Evolutionary conservation across 2,113 vertebrate species (phyloP).

Genomic region (Erinaceus europaeus): DNA sequence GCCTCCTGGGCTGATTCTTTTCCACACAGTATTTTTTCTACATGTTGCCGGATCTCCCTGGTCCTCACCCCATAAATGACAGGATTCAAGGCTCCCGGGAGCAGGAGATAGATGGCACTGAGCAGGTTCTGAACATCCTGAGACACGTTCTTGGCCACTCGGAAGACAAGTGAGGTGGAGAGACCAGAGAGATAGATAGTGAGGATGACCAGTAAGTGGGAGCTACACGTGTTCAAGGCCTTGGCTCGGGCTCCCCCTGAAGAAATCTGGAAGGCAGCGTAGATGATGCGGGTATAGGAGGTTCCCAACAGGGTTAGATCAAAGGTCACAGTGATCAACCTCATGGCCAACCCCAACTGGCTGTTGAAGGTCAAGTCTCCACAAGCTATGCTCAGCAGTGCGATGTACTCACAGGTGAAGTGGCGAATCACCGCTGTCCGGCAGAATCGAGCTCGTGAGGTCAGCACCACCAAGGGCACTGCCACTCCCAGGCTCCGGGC

Average conservation of each 20-base stretch:
- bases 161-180: conserved; percentile 68
- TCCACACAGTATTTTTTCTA: conserved; percentile 41
- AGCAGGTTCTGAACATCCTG: conserved; percentile 67
- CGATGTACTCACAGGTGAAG: conserved; percentile 64
- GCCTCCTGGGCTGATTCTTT: neutral
- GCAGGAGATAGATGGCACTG: conserved; percentile 57
- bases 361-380: neutral
- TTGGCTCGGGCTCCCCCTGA: conserved; percentile 53
- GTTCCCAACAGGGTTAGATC: conserved; percentile 51
- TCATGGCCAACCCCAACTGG: conserved; percentile 22
- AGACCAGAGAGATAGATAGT: conserved; percentile 62
- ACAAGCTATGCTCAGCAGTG: conserved; percentile 54
- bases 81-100: conserved; percentile 62
- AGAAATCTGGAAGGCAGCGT: conserved; percentile 45
- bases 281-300: conserved; percentile 52
- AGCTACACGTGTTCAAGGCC: conserved; percentile 61
- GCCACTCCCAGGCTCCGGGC: conserved; percentile 25
- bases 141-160: conserved; percentile 21
- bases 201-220: conserved; percentile 57
- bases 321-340: conserved; percentile 34
- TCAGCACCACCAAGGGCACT: conserved; percentile 46
- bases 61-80: conserved; percentile 62
- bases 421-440: conserved; percentile 17
- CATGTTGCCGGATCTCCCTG: conserved; percentile 52
- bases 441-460: conserved; percentile 56